Conservation (phyloP, 2,888 invertebrate species). For the Ellobium chinense region DNA sequence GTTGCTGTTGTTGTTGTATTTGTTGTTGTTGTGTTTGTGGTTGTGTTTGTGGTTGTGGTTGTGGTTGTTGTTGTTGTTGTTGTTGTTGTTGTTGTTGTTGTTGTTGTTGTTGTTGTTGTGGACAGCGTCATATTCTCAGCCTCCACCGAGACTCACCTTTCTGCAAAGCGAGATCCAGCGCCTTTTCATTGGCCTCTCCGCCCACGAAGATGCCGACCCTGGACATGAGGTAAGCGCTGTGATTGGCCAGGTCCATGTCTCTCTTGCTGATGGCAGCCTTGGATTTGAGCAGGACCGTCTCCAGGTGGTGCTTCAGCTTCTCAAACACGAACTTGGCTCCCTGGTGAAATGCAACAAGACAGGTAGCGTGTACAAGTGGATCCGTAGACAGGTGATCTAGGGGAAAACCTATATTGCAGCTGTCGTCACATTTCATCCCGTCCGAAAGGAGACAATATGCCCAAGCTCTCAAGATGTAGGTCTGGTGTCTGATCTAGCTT, state of each 20-base stretch:
- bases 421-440: too few species aligned
- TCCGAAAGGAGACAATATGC: too few species aligned
- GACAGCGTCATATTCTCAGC: not conserved
- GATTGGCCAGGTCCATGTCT: conserved; percentile 53
- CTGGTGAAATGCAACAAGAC: too few species aligned
- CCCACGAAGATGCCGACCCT: conserved; percentile 64
- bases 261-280: conserved; percentile 11
- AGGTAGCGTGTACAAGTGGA: too few species aligned
- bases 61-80: not conserved
- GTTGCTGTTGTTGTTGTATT: too few species aligned
- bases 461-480: too few species aligned
- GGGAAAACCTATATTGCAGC: too few species aligned
- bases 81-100: not conserved
- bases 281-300: conserved; percentile 31
- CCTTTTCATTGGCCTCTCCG: conserved; percentile 53
- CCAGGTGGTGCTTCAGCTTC: conserved; percentile 63
- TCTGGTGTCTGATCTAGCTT: too few species aligned
- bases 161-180: conserved; percentile 36
- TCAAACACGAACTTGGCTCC: conserved; percentile 70
- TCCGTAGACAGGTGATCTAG: too few species aligned
- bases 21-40: too few species aligned
- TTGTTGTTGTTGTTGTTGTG: not conserved
- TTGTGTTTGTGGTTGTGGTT: too few species aligned
- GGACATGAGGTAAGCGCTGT: conserved; percentile 64
- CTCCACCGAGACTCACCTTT: conserved; percentile 4